These are phyloP conservation scores for Sciaenops ocellatus DNA, from an alignment of 2,797 vertebrate species.

Conservation along the genomic window DNA sequence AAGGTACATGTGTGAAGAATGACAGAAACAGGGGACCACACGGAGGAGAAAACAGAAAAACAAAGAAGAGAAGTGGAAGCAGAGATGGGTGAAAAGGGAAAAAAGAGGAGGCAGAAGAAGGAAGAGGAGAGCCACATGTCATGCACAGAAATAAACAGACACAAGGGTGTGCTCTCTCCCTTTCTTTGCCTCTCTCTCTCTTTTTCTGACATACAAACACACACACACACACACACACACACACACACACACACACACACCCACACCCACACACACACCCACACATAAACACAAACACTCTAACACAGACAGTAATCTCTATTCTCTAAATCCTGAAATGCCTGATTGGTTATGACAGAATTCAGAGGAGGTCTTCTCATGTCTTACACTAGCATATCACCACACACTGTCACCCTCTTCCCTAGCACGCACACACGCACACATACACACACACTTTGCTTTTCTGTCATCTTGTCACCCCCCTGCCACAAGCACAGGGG, in stretches of 20 bases:
- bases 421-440: conserved; percentile 9
- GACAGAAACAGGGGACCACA: background rate
- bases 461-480: conserved; percentile 77
- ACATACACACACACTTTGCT: conserved; percentile 30
- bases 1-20: background rate
- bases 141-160: conserved; percentile 61
- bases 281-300: conserved; percentile 20
- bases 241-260: conserved; percentile 10
- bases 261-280: conserved; percentile 2
- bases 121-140: conserved; percentile 26
- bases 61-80: background rate
- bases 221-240: background rate
- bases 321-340: conserved; percentile 69
- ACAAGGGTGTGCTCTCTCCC: conserved; percentile 71
- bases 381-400: conserved; percentile 65
- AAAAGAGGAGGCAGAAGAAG: conserved; percentile 3
- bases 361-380: conserved; percentile 73
- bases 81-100: conserved; percentile 5
- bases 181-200: conserved; percentile 35
- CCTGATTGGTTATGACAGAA: conserved; percentile 78
- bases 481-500: conserved; percentile 66
- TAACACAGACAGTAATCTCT: conserved; percentile 47
- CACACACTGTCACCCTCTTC: conserved; percentile 50
- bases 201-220: conserved; percentile 20
- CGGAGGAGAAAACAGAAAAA: background rate